phyloP scores from a whole-genome alignment of 2,888 invertebrate genomes.

The Heliconius ethilla region DNA sequence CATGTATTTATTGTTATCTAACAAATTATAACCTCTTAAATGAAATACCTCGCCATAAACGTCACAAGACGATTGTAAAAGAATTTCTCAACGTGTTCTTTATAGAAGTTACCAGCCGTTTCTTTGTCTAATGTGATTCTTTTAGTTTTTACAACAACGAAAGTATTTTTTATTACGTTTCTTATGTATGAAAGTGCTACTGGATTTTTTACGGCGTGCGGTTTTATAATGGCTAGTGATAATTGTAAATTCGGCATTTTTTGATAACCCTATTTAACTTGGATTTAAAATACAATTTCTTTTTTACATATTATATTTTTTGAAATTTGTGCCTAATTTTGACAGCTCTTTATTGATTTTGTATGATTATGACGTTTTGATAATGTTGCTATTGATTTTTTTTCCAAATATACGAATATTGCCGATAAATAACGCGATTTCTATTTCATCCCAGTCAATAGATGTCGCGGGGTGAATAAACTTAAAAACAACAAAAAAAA shows the following conservation, averaged over 20 bases:
- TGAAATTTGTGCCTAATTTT: conserved; percentile 18
- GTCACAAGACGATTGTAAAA: conserved; percentile 91
- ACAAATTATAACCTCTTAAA: conserved; percentile 22
- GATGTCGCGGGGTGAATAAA: too few species aligned
- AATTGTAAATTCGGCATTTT: conserved; percentile 82
- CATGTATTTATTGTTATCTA: background rate
- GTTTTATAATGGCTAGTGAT: conserved; percentile 93
- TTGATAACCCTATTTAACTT: background rate
- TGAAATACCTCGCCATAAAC: conserved; percentile 88
- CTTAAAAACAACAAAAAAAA: too few species aligned
- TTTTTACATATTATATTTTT: conserved; percentile 24
- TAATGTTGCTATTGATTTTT: background rate
- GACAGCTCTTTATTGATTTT: conserved; percentile 16
- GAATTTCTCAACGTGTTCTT: conserved; percentile 91
- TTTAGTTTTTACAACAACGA: conserved; percentile 87
- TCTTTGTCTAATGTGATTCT: conserved; percentile 82
- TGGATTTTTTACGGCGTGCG: conserved; percentile 90
- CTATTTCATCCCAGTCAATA: too few species aligned
- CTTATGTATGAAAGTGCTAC: conserved; percentile 86
- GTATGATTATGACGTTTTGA: conserved; percentile 5
- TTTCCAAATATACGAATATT: too few species aligned
- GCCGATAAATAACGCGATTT: too few species aligned
- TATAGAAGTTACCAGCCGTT: conserved; percentile 89
- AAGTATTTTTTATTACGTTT: conserved; percentile 85
- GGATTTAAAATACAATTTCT: background rate